A percentile compares a stretch with the other conserved stretches of the same genome.
Conservation (phyloP, 1,140 invertebrate species). For the Forficula auricularia region DNA sequence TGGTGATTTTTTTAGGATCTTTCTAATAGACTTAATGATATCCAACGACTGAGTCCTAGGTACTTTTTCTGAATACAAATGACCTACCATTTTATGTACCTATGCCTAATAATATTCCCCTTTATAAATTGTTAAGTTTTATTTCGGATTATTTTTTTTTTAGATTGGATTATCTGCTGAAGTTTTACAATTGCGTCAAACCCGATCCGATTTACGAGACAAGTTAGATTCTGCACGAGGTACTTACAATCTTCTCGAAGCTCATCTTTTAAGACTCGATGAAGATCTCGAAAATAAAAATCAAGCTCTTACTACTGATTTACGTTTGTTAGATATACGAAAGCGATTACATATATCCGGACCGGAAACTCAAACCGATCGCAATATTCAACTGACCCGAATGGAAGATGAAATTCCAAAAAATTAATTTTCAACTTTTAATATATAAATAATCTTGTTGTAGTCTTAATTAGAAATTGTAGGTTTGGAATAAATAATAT, state of each 20-base stretch:
- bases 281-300: conserved; percentile 50
- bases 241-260: conserved; percentile 47
- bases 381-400: conserved; percentile 42
- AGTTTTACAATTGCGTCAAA: conserved; percentile 42
- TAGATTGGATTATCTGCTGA: conserved; percentile 42
- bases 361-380: conserved; percentile 31
- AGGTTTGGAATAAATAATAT: no score
- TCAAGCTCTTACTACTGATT: conserved; percentile 51
- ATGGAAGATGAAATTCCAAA: conserved; percentile 35
- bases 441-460: no score
- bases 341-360: conserved; percentile 32
- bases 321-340: conserved; percentile 48
- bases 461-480: no score
- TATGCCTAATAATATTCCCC: no score
- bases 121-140: no score
- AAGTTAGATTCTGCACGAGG: conserved; percentile 51
- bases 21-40: no score
- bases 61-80: no score
- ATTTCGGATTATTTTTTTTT: no score
- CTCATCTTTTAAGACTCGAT: conserved; percentile 39
- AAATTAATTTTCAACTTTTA: not conserved
- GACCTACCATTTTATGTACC: no score
- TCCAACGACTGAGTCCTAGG: no score
- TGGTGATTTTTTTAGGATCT: no score
- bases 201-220: conserved; percentile 41